phyloP scores from a whole-genome alignment of 2,888 invertebrate species.

The Drosophila siamana region DNA sequence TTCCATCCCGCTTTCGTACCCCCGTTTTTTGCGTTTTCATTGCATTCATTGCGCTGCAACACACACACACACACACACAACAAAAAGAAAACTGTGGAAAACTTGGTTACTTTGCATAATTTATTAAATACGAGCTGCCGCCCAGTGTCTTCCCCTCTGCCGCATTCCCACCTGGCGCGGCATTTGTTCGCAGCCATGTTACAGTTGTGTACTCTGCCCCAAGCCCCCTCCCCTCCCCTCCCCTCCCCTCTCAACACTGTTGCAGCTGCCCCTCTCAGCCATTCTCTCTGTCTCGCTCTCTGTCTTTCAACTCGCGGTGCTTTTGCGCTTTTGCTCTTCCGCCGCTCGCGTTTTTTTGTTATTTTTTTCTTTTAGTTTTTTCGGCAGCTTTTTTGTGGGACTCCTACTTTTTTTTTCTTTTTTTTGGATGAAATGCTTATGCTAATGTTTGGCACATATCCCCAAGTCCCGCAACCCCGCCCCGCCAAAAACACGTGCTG shows the following conservation, averaged over 20 bases:
- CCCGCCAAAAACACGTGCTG: constrained; percentile 23
- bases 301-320: constrained; percentile 9
- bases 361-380: constrained; percentile 3
- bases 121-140: constrained; percentile 63
- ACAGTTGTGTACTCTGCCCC: constrained; percentile 26
- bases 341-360: neutral
- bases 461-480: neutral
- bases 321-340: constrained; percentile 54
- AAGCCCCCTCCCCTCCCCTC: no score
- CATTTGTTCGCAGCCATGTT: constrained; percentile 34
- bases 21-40: constrained; percentile 37
- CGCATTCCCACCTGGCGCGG: neutral
- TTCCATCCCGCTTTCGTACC: neutral
- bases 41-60: constrained; percentile 44
- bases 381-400: constrained; percentile 16
- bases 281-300: constrained; percentile 12
- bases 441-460: constrained; percentile 63
- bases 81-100: constrained; percentile 30
- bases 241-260: no score
- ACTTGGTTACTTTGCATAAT: constrained; percentile 71
- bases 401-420: constrained; percentile 25
- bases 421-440: constrained; percentile 55
- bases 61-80: constrained; percentile 4
- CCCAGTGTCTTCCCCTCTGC: neutral
- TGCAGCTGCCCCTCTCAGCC: constrained; percentile 33